Evolutionary conservation across 2,888 invertebrate species (phyloP), one percentile per base, ranked within the genome.

Genomic region (Drosophila niveifrons): DNA sequence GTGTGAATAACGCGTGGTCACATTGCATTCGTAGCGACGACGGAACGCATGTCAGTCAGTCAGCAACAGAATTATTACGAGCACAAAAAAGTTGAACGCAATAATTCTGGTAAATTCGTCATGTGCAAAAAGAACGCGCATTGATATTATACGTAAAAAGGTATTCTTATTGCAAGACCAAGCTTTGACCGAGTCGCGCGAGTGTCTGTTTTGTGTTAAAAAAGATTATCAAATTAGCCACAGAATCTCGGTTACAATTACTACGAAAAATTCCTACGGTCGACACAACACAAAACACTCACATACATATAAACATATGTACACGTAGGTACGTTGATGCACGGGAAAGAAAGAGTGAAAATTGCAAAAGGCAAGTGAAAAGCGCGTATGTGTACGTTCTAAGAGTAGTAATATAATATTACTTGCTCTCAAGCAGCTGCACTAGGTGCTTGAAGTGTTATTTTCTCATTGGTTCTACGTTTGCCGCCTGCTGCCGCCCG

Each of bases 291-390:
- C 36, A 36, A 55, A 15, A 48, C 58, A 66, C 53, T 31, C 48
- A 58, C 58, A 61, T 29, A 43, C 51, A 58, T 50, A 47, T 39
- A 64, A 36, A 51, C 44, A 44, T 51, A 34, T 53, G 36, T 44
- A 52, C 58, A 51, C 59, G 59, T 61, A 43, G 51, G 50, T 51
- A 47, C 31, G 66, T 55, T 51, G 58, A 64, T 76, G 62, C 73
- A 71, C 66, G 68, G 80, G 43, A 81, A 80, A 70, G 36, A 36
- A 36, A 36, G 36, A 31, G 7, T 23, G 64, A 81, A 81, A 85
- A 76, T 64, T 74, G 64, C 70, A 73, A 66, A 75, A 48, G 3
- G 50, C 67, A 69, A 79, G 69, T 70, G 78, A 51, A 63, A 62
- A 58, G 15, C 28, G 28, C 44, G 46, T 36, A 47, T 50, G 53